Percentiles rank a stretch among this genome's conserved stretches.
These are phyloP conservation scores for Sycobia sp. DNA, from an alignment of 1,140 invertebrate species.

Conservation along the genomic window DNA sequence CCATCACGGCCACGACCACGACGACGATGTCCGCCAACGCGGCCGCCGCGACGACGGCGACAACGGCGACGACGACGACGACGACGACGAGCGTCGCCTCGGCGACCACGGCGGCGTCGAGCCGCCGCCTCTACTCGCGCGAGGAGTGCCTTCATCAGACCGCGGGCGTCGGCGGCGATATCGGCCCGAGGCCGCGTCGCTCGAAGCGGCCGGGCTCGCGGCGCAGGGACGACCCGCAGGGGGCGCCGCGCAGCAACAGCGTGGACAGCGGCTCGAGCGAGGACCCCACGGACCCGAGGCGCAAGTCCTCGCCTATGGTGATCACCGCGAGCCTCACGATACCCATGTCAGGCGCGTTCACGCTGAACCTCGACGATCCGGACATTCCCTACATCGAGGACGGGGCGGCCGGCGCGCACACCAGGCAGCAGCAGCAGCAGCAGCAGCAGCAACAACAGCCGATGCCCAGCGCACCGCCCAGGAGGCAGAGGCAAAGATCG, in stretches of 20 bases:
- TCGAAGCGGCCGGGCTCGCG: slow-evolving; percentile 52
- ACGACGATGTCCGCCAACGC: slow-evolving; percentile 10
- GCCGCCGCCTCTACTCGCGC: slow-evolving; percentile 62
- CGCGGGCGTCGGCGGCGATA: slow-evolving; percentile 67
- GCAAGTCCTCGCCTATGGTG: slow-evolving; percentile 65
- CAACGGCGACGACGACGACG: slow-evolving; percentile 14
- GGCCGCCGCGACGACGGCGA: slow-evolving; percentile 35
- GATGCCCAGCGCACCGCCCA: slow-evolving; percentile 47
- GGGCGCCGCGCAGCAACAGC: slow-evolving; percentile 30
- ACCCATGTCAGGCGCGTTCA: slow-evolving; percentile 65
- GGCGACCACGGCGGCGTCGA: no score
- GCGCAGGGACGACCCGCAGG: slow-evolving; percentile 49
- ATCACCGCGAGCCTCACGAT: slow-evolving; percentile 83
- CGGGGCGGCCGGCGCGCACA: neutral
- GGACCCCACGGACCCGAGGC: slow-evolving; percentile 54
- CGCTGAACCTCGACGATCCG: slow-evolving; percentile 66
- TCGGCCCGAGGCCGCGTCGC: slow-evolving; percentile 52
- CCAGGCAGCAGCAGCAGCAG: slow-evolving; percentile 23
- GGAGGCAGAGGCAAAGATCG: slow-evolving; percentile 56
- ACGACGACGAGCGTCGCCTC: neutral
- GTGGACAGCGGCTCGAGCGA: slow-evolving; percentile 64
- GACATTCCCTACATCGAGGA: slow-evolving; percentile 79
- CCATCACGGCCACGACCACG: slow-evolving; percentile 15
- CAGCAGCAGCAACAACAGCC: slow-evolving; percentile 45
- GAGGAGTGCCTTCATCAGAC: slow-evolving; percentile 76